These are phyloP conservation scores for Tetragonisca angustula DNA, from an alignment of 2,888 invertebrate species.

Conservation along the genomic window DNA sequence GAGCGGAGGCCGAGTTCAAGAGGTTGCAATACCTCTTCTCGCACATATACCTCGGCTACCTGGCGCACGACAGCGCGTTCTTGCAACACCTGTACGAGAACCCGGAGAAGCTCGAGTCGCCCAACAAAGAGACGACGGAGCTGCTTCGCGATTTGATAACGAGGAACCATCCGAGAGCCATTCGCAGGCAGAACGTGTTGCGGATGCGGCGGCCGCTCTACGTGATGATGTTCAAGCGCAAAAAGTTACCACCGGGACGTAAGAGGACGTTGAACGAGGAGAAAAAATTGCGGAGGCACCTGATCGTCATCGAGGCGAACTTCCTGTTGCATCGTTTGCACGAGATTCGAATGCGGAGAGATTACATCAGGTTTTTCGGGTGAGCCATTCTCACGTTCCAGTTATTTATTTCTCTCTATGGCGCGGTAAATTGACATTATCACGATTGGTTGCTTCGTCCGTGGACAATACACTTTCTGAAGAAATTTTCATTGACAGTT, in stretches of 20 bases:
- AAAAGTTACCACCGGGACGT: slow-evolving; percentile 77
- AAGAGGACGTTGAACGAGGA: slow-evolving; percentile 76
- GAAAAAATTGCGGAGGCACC: slow-evolving; percentile 77
- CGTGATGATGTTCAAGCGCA: slow-evolving; percentile 81
- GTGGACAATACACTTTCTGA: too few species aligned
- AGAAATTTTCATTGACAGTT: too few species aligned
- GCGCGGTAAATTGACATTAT: too few species aligned
- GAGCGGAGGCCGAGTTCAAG: slow-evolving; percentile 51
- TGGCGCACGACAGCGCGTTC: slow-evolving; percentile 84
- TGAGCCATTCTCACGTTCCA: slow-evolving; percentile 23
- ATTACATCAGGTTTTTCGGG: slow-evolving; percentile 76
- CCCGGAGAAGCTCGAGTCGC: slow-evolving; percentile 76
- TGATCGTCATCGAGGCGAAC: slow-evolving; percentile 82
- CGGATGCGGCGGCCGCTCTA: slow-evolving; percentile 84
- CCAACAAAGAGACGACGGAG: slow-evolving; percentile 81
- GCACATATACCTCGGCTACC: slow-evolving; percentile 82
- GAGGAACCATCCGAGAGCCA: slow-evolving; percentile 78
- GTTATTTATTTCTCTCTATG: background rate
- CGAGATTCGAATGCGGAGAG: slow-evolving; percentile 73
- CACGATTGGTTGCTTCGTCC: too few species aligned
- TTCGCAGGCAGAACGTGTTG: slow-evolving; percentile 82
- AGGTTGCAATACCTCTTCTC: slow-evolving; percentile 78
- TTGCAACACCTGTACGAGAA: slow-evolving; percentile 78
- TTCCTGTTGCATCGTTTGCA: slow-evolving; percentile 79
- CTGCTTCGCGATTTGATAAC: slow-evolving; percentile 77